These are phyloP conservation scores for Haliclona indistincta DNA, from an alignment of 37 sponge, comb jelly and placozoan species.

Conservation along the genomic window DNA sequence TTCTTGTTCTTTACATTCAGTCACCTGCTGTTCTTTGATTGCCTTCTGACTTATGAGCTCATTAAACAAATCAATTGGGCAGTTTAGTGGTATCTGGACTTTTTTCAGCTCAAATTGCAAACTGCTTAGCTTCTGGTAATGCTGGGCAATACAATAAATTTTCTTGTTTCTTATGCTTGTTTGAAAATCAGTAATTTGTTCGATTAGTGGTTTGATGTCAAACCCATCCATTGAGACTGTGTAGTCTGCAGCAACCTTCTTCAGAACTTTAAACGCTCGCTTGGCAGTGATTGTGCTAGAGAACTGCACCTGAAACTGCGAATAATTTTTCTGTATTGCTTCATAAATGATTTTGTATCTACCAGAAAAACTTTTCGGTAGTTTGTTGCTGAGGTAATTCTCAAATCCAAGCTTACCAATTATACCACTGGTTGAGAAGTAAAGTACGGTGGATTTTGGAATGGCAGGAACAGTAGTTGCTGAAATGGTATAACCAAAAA, in stretches of 20 bases:
- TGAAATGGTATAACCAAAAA: too few species aligned
- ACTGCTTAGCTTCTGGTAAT: neutral
- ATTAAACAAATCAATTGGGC: too few species aligned
- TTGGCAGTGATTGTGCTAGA: constrained; percentile 19
- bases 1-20: constrained; percentile 22
- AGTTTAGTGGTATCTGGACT: neutral
- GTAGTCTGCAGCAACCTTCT: neutral
- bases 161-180: constrained; percentile 2
- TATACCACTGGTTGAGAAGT: too few species aligned
- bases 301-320: constrained; percentile 13
- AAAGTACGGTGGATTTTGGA: too few species aligned
- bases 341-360: too few species aligned
- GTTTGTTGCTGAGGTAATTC: too few species aligned
- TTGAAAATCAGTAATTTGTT: constrained; percentile 9
- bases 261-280: constrained; percentile 9
- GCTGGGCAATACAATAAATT: neutral
- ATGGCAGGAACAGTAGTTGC: too few species aligned
- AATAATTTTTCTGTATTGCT: too few species aligned
- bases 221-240: constrained; percentile 6
- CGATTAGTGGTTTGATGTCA: neutral
- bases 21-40: neutral
- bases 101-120: constrained; percentile 1
- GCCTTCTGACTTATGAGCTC: constrained; percentile 1
- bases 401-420: too few species aligned
- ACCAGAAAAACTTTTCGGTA: too few species aligned